These are phyloP conservation scores for Geotrupes spiniger DNA, from an alignment of 2,888 invertebrate genomes.

Conservation along the genomic window DNA sequence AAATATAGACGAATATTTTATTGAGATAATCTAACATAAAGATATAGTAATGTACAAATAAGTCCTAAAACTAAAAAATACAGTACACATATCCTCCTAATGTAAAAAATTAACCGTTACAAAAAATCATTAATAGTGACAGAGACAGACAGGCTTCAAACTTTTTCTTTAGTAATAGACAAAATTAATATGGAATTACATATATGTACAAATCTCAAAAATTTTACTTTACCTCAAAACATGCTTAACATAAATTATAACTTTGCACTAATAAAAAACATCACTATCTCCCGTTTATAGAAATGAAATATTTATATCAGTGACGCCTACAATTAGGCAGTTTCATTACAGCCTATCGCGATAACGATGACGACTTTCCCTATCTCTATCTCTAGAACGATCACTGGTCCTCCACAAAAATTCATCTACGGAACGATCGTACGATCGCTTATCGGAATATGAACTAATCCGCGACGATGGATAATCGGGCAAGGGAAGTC, in stretches of 20 bases:
- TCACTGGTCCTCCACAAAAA: slow-evolving; percentile 80
- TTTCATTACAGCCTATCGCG: slow-evolving; percentile 46
- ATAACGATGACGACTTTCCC: slow-evolving; percentile 49
- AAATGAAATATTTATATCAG: slow-evolving; percentile 14
- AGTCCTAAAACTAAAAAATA: slow-evolving; percentile 19
- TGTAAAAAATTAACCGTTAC: slow-evolving; percentile 14
- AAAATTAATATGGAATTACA: slow-evolving; percentile 9
- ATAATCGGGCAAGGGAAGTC: slow-evolving; percentile 73
- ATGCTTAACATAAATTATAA: slow-evolving; percentile 15
- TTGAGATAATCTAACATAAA: slow-evolving; percentile 27
- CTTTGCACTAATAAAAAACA: slow-evolving; percentile 20
- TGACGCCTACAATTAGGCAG: slow-evolving; percentile 1
- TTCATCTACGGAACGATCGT: slow-evolving; percentile 86
- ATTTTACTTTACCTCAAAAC: background rate
- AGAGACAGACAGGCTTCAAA: too few species aligned
- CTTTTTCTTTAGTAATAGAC: too few species aligned
- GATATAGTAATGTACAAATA: slow-evolving; percentile 28
- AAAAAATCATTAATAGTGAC: too few species aligned
- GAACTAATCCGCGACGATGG: slow-evolving; percentile 55
- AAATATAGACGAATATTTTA: slow-evolving; percentile 17
- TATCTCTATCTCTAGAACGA: slow-evolving; percentile 54
- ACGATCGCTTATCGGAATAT: slow-evolving; percentile 71
- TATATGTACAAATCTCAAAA: slow-evolving; percentile 10
- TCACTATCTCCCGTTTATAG: slow-evolving; percentile 17
- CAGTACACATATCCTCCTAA: slow-evolving; percentile 19